Evolutionary conservation across 2,797 vertebrate species (phyloP).

Genomic region (Callimico goeldii): DNA sequence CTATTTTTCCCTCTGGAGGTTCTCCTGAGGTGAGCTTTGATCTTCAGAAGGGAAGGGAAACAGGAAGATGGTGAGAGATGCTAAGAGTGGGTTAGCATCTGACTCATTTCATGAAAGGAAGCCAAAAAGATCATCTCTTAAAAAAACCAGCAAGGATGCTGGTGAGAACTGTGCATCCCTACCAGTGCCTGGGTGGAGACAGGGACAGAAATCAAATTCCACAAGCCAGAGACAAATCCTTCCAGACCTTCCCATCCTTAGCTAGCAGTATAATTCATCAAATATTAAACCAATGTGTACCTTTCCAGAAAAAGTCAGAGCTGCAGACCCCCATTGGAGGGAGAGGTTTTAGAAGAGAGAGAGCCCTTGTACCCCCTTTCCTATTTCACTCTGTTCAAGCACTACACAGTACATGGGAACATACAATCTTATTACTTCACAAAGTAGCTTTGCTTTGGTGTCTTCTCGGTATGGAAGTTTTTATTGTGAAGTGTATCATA

Average conservation of each 20-base stretch:
- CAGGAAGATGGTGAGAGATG: slow-evolving; percentile 55
- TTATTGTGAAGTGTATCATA: not conserved
- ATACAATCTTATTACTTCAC: not conserved
- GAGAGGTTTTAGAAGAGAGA: not conserved
- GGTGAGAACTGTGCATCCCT: not conserved
- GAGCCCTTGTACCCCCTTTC: not conserved
- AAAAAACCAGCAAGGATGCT: not conserved
- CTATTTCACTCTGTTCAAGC: not conserved
- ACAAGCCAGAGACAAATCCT: not conserved
- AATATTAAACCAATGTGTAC: not conserved
- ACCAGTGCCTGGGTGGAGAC: not conserved
- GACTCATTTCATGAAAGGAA: not conserved
- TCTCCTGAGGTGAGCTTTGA: slow-evolving; percentile 72
- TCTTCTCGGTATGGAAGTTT: not conserved
- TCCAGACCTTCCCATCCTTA: not conserved
- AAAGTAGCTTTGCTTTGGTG: not conserved
- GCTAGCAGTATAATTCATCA: not conserved
- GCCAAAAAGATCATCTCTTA: not conserved
- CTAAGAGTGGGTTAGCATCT: not conserved
- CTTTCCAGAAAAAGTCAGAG: not conserved
- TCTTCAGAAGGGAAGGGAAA: slow-evolving; percentile 49
- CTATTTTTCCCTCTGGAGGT: slow-evolving; percentile 55
- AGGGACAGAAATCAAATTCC: not conserved
- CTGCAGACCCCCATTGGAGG: not conserved
- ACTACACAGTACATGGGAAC: not conserved